phyloP scores from a whole-genome alignment of 2,797 vertebrate genomes.

The Erithacus rubecula region DNA sequence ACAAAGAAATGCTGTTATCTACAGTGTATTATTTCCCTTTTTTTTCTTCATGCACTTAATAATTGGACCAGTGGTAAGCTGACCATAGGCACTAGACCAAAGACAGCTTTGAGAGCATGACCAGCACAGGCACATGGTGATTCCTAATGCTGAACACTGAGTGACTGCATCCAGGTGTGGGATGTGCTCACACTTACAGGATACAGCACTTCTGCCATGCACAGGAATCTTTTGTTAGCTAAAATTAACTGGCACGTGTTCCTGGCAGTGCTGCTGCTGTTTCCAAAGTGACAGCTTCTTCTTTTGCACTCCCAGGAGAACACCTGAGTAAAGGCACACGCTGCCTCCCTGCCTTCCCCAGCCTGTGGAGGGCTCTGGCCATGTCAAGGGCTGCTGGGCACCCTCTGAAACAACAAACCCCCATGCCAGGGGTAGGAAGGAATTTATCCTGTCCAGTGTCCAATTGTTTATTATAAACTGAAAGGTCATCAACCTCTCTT shows the following conservation, averaged over 20 bases:
- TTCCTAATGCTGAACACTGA: neutral
- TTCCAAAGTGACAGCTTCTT: conserved; percentile 8
- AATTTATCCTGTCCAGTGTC: neutral
- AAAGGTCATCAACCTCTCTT: neutral
- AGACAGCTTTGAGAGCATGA: neutral
- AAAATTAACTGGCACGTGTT: conserved; percentile 12
- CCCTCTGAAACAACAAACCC: neutral
- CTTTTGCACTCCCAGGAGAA: neutral
- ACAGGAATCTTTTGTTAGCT: neutral
- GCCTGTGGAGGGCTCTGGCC: neutral
- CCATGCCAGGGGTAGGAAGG: neutral
- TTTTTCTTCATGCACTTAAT: neutral
- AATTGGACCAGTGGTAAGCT: neutral
- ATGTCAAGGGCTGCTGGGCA: neutral
- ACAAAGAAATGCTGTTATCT: neutral
- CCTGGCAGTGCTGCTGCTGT: neutral
- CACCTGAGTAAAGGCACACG: neutral
- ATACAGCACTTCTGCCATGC: neutral
- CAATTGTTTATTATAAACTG: neutral
- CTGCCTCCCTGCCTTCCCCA: neutral
- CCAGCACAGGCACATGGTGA: neutral
- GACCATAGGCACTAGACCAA: neutral
- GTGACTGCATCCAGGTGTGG: neutral
- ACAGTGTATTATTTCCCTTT: neutral
- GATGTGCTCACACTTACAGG: neutral